Evolutionary conservation across 2,113 vertebrate species (phyloP), one percentile per base, ranked within the genome.

Genomic region (Caranx ignobilis): DNA sequence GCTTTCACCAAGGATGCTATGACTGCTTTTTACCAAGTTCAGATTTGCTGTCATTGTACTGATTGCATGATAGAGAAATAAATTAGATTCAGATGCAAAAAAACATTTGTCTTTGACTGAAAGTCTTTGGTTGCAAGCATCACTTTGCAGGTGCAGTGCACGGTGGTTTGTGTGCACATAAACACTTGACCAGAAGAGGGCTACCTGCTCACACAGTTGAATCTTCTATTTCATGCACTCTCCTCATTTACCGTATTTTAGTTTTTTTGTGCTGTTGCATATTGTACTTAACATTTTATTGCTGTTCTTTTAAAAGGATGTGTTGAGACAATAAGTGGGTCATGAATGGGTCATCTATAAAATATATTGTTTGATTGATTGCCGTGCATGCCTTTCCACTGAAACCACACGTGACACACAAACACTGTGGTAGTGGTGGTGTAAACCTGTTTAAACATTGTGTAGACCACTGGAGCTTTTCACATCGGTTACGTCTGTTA

Each of bases 171-270:
- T n/a, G 48, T 78, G 66, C 43, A 1, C 52, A 10, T 3, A 39
- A n/a, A 11, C 5, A 31, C 13, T 73, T 74, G 52, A 75, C 75
- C 79, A 82, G 54, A 11, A 78, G 75, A 71, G 75, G 79, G 79
- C 79, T 47, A 11, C 7, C 41, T 64, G 26, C 59, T 85, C 62
- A 48, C 60, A 71, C 62, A 35, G 45, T 31, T 59, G 5, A 26
- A 5, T 73, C 45, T 43, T 75, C 3, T 0, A 31, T 59, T 37
- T 31, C 75, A 34, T 34, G 8, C 34, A 50, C 47, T 50, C 16
- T 50, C 10, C 10, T 34, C 11, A 43, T 35, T 21, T 18, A 43
- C 26, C 26, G 26, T 26, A 26, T 26, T 15, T 6, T n/a, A 21
- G 56, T 6, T 13, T 19, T 31, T 34, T 32, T 15, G 19, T 21